phyloP scores from a whole-genome alignment of 2,888 invertebrate species.

The Saturnia pavonia region DNA sequence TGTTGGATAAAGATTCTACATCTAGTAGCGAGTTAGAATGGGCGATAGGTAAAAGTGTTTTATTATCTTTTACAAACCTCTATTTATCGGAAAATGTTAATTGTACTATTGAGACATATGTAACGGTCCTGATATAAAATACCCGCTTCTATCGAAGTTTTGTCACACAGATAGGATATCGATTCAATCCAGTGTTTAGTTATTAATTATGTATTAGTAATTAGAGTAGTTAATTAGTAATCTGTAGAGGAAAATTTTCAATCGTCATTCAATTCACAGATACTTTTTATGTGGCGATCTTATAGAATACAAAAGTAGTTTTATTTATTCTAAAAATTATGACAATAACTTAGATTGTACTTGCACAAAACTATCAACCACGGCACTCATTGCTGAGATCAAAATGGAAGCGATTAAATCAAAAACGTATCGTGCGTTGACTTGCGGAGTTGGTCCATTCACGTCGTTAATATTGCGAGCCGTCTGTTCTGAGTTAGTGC shows the following conservation, averaged over 20 bases:
- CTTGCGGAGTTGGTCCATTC: too few species aligned
- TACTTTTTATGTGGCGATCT: constrained; percentile 89
- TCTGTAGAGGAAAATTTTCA: constrained; percentile 84
- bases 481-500: too few species aligned
- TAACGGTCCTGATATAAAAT: constrained; percentile 83
- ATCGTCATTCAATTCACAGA: constrained; percentile 61
- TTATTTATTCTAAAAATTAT: constrained; percentile 89
- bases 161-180: constrained; percentile 79
- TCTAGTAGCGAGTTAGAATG: constrained; percentile 84
- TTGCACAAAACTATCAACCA: too few species aligned
- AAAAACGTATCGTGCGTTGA: too few species aligned
- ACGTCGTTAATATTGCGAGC: too few species aligned
- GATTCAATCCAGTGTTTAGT: constrained; percentile 84
- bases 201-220: constrained; percentile 87
- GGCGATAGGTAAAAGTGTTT: constrained; percentile 84
- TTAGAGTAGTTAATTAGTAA: constrained; percentile 83
- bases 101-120: constrained; percentile 84
- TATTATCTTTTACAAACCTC: constrained; percentile 84
- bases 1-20: constrained; percentile 83
- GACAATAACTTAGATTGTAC: constrained; percentile 87
- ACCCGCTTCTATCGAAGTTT: constrained; percentile 81
- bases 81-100: constrained; percentile 80
- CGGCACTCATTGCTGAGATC: too few species aligned
- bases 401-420: too few species aligned
- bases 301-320: constrained; percentile 82